Evolutionary conservation across 2,797 vertebrate species (phyloP), one percentile per base, ranked within the genome.

Genomic region (Meriones psammophilus): DNA sequence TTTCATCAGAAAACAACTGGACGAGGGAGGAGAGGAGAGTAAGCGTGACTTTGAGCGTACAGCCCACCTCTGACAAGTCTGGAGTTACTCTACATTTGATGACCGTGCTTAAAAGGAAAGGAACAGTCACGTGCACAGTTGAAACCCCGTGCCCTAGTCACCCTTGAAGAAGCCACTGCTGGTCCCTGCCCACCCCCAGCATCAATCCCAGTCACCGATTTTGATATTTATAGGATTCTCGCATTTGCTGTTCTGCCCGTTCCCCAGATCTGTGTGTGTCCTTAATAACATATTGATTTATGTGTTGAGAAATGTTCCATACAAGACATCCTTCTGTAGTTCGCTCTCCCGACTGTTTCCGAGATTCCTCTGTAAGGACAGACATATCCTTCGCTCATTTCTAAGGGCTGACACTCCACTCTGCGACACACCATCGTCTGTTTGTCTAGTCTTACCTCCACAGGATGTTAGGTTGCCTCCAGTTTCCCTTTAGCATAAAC

Each of bases 61-160:
- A 54, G 54, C 60, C 58, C 64, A 39, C 39, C 24, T 60, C 74
- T 71, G 69, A 84, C 54, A 77, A 87, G 90, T n/a, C 77, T 58
- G 80, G 73, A 6, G 20, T 66, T 28, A 22, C 36, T 77, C 76
- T 33, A 89, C 56, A 46, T 78, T 78, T 78, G 60, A 46, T 93
- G 69, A 60, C 1, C 33, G 74, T 77, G 74, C 80, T 60, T n/a
- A 9, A 46, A 94, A 91, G 56, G 39, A 62, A 74, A 71, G 50
- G 60, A 97, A 77, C 46, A 42, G 13, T 79, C n/a, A 46, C 73
- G 39, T 0, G 0, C 58, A 15, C 1, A 7, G 3, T 18, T 71
- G 42, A 80, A 95, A 26, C 17, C 54, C 58, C 46, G 30, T n/a
- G 36, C 86, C 39, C 54, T 64, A 18, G 58, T 91, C 62, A 83